Evolutionary conservation across 2,888 invertebrate species (phyloP), one percentile per base, ranked within the genome.

Genomic region (Argynnis bischoffii): DNA sequence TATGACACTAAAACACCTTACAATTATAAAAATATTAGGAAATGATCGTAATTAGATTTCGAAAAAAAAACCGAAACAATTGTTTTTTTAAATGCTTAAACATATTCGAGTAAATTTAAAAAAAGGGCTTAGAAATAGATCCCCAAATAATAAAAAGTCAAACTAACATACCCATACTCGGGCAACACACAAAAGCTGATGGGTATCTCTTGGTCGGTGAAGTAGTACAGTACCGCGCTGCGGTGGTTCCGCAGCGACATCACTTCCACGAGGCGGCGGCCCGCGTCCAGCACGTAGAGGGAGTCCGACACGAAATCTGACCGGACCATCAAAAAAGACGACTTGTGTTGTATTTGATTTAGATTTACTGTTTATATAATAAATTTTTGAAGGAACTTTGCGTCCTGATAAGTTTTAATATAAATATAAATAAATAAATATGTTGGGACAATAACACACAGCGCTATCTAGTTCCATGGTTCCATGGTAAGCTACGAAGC

Each of bases 241-340:
- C 94, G 86, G 26, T 86, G 86, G 0, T 94, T 95, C 59, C 87
- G 87, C 56, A 96, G 76, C 0, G 95, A 96, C 14, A 95, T 80
- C 3, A 94, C 94, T 80, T 97, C 96, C 0, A 97, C 93, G 64
- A 81, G 67, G 0, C 93, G 93, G 14, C 93, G 93, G 0, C 93
- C 93, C 0, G 92, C 88, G 81, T 97, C 96, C 67, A 95, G 88
- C 89, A 96, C 94, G 82, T 97, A 98, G 0, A 98, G 84, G 73
- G 95, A 95, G 70, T 96, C 95, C 0, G 96, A 94, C 11, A 94
- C 88, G 74, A 94, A 93, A 88, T 97, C 97, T 95, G 78, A 31
- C 15, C 15, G 18, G 14, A 55, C 35, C 4, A 16, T 41, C 16
- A 46, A 11, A 56, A 21, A 18, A 6, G 15, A 56, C 14, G 6